Evolutionary conservation across 2,113 vertebrate genomes (phyloP), one percentile per base, ranked within the genome.

Genomic region (Heliornis fulica): DNA sequence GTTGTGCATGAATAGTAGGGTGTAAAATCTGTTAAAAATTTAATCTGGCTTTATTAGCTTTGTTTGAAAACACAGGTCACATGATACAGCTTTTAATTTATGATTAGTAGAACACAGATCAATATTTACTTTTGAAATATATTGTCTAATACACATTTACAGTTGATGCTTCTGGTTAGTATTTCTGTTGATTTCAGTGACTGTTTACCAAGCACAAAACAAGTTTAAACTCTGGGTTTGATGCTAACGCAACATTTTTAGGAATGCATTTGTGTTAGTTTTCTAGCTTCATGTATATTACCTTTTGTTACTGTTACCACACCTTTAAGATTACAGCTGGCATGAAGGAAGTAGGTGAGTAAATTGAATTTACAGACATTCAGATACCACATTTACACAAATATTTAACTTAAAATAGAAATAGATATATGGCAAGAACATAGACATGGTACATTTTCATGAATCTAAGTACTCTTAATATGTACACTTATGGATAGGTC

Each of bases 261-360:
- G 5, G 15, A 66, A 51, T 38, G 26, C 1, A 2, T 54, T 80
- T 64, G 3, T 0, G n/a, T n/a, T n/a, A n/a, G n/a, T n/a, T n/a
- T n/a, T 92, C 74, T 56, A 34, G 9, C 54, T 75, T 63, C 53
- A 32, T 28, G 18, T 31, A 5, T 70, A 2, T 57, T 54, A 50
- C 7, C 3, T 74, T 83, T 46, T 22, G n/a, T n/a, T 7, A 61
- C 71, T 70, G 3, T 66, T 82, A 46, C 15, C 9, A n/a, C 10
- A 17, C 60, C 2, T 5, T 36, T 94, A 77, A 28, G 54, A 48
- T 45, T 34, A 46, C 4, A 85, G 15, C 51, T 13, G 45, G 7
- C 65, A 16, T 41, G 78, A 86, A 54, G 43, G 36, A 85, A 68
- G 7, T 17, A 75, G 63, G 31, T 64, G 29, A 69, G 11, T 54